phyloP scores from a whole-genome alignment of 2,797 vertebrate genomes.

The Spea hammondii region DNA sequence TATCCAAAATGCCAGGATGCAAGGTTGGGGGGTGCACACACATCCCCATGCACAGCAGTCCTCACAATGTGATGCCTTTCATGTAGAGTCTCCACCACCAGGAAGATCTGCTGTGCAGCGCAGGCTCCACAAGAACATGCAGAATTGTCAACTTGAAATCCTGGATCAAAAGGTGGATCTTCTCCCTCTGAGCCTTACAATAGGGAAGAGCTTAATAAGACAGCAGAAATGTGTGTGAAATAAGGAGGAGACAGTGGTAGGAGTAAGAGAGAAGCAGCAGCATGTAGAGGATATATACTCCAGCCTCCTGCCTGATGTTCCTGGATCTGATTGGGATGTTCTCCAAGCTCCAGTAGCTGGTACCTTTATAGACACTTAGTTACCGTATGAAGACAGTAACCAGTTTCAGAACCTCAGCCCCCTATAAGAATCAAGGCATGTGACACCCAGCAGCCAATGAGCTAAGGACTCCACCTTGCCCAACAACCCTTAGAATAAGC shows the following conservation, averaged over 20 bases:
- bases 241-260: neutral
- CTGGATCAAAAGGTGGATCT: neutral
- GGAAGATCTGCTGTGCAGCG: slow-evolving; percentile 7
- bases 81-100: neutral
- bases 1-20: slow-evolving; percentile 71
- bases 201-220: too few species aligned
- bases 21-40: slow-evolving; percentile 71
- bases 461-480: slow-evolving; percentile 72
- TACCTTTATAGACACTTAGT: slow-evolving; percentile 31
- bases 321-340: neutral
- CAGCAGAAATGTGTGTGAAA: too few species aligned
- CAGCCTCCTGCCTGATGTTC: neutral
- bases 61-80: slow-evolving; percentile 37
- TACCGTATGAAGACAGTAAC: slow-evolving; percentile 40
- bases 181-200: neutral
- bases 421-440: slow-evolving; percentile 72
- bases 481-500: slow-evolving; percentile 65
- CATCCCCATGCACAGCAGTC: slow-evolving; percentile 78
- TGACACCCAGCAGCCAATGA: slow-evolving; percentile 73
- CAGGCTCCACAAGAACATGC: slow-evolving; percentile 11
- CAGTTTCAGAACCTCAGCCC: slow-evolving; percentile 63
- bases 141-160: neutral
- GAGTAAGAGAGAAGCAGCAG: neutral
- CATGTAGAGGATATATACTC: neutral
- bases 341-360: neutral